Evolutionary conservation across 1,140 invertebrate species (phyloP).

Genomic region (Andrena cerasifolii): DNA sequence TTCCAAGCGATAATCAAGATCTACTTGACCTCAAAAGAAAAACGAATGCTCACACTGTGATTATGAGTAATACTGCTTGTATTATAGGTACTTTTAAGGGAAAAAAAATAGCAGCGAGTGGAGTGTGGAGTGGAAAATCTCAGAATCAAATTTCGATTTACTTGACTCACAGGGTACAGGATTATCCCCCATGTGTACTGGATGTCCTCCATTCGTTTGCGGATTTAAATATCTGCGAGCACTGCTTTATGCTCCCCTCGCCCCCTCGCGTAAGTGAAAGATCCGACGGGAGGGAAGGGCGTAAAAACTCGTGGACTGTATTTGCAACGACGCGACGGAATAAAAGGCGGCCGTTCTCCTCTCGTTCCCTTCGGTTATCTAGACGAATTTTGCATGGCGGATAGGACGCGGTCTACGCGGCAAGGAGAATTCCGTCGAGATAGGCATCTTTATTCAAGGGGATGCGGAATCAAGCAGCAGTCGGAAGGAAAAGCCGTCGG

Average conservation of each 20-base stretch:
- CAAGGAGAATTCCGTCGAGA: constrained; percentile 23
- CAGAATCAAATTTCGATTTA: too few species aligned
- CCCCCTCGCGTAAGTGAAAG: background rate
- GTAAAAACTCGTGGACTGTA: background rate
- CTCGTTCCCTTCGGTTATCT: background rate
- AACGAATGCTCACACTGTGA: too few species aligned
- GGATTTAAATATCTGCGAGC: too few species aligned
- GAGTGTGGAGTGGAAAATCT: too few species aligned
- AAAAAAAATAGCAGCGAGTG: too few species aligned
- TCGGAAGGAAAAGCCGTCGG: constrained; percentile 6
- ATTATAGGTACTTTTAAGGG: too few species aligned
- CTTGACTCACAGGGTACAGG: too few species aligned
- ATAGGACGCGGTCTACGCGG: constrained; percentile 6
- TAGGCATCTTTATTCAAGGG: constrained; percentile 40
- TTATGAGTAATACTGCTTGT: background rate
- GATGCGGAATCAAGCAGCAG: constrained; percentile 37
- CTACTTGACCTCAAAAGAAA: too few species aligned
- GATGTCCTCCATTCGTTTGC: too few species aligned
- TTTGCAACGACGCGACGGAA: background rate
- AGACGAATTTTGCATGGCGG: constrained; percentile 22
- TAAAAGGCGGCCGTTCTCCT: background rate
- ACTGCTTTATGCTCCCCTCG: background rate
- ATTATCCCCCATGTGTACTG: too few species aligned
- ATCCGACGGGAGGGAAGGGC: background rate
- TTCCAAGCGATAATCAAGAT: too few species aligned